phyloP scores from a whole-genome alignment of 1,140 invertebrate species.

The Ips nitidus region DNA sequence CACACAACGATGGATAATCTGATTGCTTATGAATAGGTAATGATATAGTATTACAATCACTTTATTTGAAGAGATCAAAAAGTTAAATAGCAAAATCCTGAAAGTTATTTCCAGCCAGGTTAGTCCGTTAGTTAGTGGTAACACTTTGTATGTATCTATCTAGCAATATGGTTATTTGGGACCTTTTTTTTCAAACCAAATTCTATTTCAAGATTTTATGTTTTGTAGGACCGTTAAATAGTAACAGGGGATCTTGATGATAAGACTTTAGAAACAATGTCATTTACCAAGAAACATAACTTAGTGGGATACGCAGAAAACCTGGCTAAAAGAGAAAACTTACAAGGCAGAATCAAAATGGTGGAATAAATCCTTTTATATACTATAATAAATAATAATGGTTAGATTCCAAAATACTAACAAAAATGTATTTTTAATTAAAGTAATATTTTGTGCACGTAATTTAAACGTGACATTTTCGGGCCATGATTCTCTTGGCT shows the following conservation, averaged over 20 bases:
- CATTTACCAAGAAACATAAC: conserved; percentile 73
- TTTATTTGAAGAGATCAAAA: no score
- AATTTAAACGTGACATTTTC: conserved; percentile 51
- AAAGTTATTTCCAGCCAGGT: no score
- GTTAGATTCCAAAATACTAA: not conserved
- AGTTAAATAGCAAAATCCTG: no score
- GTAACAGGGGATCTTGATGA: conserved; percentile 78
- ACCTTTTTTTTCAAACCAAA: conserved; percentile 62
- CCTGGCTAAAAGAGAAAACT: conserved; percentile 80
- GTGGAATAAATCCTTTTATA: no score
- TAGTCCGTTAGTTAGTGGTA: no score
- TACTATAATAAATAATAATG: no score
- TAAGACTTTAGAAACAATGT: conserved; percentile 76
- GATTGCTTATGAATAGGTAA: no score
- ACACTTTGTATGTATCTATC: conserved; percentile 74
- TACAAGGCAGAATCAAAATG: conserved; percentile 74
- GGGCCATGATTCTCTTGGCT: no score
- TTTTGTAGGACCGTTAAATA: no score
- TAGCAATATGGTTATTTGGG: conserved; percentile 84
- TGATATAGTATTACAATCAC: no score
- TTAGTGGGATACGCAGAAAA: conserved; percentile 77
- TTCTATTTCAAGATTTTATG: conserved; percentile 78
- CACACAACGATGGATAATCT: no score
- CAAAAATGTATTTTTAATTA: conserved; percentile 47
- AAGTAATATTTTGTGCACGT: conserved; percentile 54